Percentiles rank a stretch among this genome's conserved stretches.
Conservation (phyloP, 2,797 vertebrate species). For the Amblyraja radiata region DNA sequence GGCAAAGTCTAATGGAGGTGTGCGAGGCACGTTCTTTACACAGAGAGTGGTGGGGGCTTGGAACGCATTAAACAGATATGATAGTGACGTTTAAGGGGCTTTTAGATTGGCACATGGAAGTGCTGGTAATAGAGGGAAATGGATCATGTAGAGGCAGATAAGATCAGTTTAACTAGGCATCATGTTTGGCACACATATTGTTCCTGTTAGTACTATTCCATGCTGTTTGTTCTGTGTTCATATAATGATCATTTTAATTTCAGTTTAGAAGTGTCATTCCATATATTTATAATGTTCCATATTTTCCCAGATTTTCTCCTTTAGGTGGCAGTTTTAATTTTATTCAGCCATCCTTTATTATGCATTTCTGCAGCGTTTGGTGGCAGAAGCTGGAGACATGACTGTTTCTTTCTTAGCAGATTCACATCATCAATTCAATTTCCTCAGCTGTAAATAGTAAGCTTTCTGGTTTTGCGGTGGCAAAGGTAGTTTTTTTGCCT, state of each 20-base stretch:
- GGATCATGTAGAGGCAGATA: no score
- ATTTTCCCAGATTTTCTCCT: not conserved
- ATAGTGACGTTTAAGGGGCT: no score
- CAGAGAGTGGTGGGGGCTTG: no score
- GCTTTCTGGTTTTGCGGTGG: not conserved
- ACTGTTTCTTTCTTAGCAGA: not conserved
- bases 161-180: no score
- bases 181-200: not conserved
- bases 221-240: no score
- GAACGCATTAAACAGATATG: no score
- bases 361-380: not conserved
- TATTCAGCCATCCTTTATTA: not conserved
- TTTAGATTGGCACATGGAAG: no score
- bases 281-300: not conserved
- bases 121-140: no score
- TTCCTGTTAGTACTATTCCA: no score
- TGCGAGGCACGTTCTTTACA: no score
- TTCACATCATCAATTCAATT: not conserved
- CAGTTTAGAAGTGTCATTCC: not conserved
- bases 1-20: no score
- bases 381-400: not conserved
- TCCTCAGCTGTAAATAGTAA: not conserved
- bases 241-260: not conserved
- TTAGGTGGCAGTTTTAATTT: not conserved
- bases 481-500: not conserved